These are phyloP conservation scores for Lordiphosa mommai DNA, from an alignment of 1,140 invertebrate species.

Conservation along the genomic window DNA sequence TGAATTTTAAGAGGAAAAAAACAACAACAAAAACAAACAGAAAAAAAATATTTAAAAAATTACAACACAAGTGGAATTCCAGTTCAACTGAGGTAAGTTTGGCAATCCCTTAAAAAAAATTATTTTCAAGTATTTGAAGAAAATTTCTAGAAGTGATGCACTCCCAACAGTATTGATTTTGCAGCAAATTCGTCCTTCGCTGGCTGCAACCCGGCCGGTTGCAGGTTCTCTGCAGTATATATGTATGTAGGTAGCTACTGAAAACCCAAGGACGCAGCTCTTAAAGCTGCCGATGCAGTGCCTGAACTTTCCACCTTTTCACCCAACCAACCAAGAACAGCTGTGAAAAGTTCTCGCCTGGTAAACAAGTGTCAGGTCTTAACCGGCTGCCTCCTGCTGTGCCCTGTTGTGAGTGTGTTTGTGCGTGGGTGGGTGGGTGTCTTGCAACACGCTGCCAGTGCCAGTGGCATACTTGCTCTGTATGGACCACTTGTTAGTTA, in stretches of 20 bases:
- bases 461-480: constrained; percentile 1
- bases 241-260: constrained; percentile 4
- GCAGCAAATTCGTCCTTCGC: constrained; percentile 55
- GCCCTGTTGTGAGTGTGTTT: not conserved
- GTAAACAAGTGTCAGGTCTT: constrained; percentile 5
- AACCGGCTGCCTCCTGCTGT: constrained; percentile 6
- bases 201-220: constrained; percentile 27
- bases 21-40: constrained; percentile 17
- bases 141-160: constrained; percentile 13
- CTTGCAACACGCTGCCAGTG: not conserved
- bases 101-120: constrained; percentile 22
- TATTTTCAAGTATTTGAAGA: constrained; percentile 15
- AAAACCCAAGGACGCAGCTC: constrained; percentile 44
- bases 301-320: constrained; percentile 54
- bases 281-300: constrained; percentile 29
- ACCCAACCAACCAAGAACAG: constrained; percentile 27
- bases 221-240: constrained; percentile 21
- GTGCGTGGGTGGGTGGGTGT: constrained; percentile 1
- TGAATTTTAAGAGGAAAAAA: constrained; percentile 11
- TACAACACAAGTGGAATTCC: constrained; percentile 48
- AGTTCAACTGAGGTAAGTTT: constrained; percentile 36
- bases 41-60: constrained; percentile 2
- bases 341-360: constrained; percentile 35
- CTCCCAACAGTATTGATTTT: constrained; percentile 56
- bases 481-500: constrained; percentile 45